Conservation (phyloP, 92 coral and sea anemone genomes). For the Diadumene lineata region DNA sequence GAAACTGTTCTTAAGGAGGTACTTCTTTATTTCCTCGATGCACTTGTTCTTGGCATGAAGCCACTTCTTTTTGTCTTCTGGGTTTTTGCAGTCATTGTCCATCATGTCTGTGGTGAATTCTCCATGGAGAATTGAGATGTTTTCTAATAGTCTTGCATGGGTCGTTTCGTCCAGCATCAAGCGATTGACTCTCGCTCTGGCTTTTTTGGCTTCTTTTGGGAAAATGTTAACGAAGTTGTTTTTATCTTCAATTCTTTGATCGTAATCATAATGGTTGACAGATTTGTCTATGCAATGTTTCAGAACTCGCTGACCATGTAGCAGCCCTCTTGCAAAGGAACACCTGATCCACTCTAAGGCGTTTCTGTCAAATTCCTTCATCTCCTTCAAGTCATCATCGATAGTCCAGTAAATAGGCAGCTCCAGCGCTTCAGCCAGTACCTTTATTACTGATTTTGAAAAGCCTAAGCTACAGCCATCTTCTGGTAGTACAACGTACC, state of each 20-base stretch:
- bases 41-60: slow-evolving; percentile 4
- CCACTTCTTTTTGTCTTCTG: slow-evolving; percentile 15
- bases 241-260: neutral
- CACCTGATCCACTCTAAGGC: slow-evolving; percentile 42
- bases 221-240: neutral
- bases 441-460: slow-evolving; percentile 40
- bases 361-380: slow-evolving; percentile 36
- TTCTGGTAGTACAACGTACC: slow-evolving; percentile 45
- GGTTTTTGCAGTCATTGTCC: slow-evolving; percentile 32
- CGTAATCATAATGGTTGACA: slow-evolving; percentile 15
- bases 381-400: slow-evolving; percentile 41
- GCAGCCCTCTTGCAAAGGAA: slow-evolving; percentile 35
- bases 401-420: slow-evolving; percentile 50
- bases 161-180: neutral
- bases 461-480: slow-evolving; percentile 49
- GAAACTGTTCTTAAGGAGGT: slow-evolving; percentile 8
- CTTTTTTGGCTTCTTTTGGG: slow-evolving; percentile 29
- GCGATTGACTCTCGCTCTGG: neutral
- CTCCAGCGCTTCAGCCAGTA: slow-evolving; percentile 32
- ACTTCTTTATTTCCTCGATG: slow-evolving; percentile 20
- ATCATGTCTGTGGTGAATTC: slow-evolving; percentile 26
- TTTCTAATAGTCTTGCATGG: slow-evolving; percentile 19
- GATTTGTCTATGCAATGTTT: slow-evolving; percentile 36
- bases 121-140: slow-evolving; percentile 27
- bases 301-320: slow-evolving; percentile 49